Conservation (phyloP, 1,140 invertebrate species). For the Achatina immaculata region DNA sequence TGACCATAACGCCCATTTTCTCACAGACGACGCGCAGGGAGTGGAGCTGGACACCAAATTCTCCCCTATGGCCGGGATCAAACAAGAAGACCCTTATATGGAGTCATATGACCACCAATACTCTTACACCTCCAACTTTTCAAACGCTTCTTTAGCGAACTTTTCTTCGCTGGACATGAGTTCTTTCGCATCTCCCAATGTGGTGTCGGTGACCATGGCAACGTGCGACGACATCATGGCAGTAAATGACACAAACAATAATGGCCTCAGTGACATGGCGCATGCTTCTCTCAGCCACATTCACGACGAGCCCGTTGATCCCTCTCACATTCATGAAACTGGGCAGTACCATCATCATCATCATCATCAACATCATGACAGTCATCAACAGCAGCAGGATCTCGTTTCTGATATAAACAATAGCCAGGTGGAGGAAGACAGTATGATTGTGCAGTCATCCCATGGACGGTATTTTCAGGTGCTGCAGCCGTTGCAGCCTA, state of each 20-base stretch:
- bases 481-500: conserved; percentile 42
- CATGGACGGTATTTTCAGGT: conserved; percentile 43
- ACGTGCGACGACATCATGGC: neutral
- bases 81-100: conserved; percentile 24
- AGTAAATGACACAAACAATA: neutral
- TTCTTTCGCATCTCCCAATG: neutral
- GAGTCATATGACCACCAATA: conserved; percentile 17
- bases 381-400: neutral
- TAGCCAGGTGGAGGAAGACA: neutral
- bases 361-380: neutral
- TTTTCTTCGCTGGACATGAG: neutral
- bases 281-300: neutral
- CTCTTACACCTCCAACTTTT: neutral
- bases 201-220: neutral
- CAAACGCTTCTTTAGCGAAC: neutral
- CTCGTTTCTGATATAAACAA: neutral
- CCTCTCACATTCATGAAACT: neutral
- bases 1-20: conserved; percentile 21
- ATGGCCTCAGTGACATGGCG: neutral
- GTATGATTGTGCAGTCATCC: conserved; percentile 32
- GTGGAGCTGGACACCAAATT: conserved; percentile 5
- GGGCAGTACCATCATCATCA: too few relatives aligned
- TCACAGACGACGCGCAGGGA: conserved; percentile 11
- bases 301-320: neutral
- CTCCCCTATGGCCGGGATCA: conserved; percentile 5